Evolutionary conservation across 2,888 invertebrate genomes (phyloP).

Genomic region (Lamproptera curius): DNA sequence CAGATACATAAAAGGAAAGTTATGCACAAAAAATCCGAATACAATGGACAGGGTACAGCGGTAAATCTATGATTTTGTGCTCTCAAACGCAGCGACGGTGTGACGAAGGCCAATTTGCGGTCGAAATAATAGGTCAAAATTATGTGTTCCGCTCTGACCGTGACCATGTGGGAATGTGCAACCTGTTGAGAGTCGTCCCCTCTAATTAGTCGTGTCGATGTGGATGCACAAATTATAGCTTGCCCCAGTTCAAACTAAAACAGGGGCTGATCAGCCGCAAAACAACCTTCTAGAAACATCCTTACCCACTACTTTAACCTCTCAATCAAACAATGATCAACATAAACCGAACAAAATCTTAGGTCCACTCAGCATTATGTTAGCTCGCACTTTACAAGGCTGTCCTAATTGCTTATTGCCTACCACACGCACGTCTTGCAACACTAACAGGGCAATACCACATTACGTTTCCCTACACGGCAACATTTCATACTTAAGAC

Average conservation of each 20-base stretch:
- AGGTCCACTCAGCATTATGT: background rate
- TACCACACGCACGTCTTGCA: conserved; percentile 10
- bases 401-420: conserved; percentile 9
- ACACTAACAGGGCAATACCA: background rate
- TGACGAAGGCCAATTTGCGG: conserved; percentile 58
- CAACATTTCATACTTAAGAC: conserved; percentile 65
- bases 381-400: conserved; percentile 11
- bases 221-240: conserved; percentile 72
- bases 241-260: conserved; percentile 42
- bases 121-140: conserved; percentile 71
- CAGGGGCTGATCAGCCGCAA: conserved; percentile 38
- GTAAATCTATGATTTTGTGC: conserved; percentile 1
- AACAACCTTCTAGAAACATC: conserved; percentile 26
- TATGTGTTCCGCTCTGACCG: conserved; percentile 65
- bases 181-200: conserved; percentile 64
- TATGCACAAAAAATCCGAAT: too few species aligned
- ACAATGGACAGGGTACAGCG: too few species aligned
- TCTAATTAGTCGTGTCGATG: conserved; percentile 63
- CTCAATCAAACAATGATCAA: background rate
- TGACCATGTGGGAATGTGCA: conserved; percentile 63
- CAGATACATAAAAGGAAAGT: too few species aligned
- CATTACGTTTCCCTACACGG: conserved; percentile 5
- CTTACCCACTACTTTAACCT: conserved; percentile 5
- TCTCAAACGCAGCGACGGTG: conserved; percentile 35
- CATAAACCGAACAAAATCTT: background rate